phyloP scores from a whole-genome alignment of 2,888 invertebrate species.

The Pristionchus fissidentatus region DNA sequence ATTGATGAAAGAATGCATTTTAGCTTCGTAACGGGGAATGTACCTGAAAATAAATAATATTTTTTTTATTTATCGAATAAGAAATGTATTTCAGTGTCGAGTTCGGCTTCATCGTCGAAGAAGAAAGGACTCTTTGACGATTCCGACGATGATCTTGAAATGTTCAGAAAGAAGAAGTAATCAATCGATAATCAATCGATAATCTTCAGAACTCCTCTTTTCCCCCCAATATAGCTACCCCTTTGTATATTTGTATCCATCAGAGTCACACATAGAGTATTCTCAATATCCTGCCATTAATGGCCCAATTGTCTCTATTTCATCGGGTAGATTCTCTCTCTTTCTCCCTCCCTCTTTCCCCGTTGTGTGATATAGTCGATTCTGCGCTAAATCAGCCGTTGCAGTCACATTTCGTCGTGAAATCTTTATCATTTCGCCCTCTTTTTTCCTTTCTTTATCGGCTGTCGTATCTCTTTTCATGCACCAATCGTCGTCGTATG shows the following conservation, averaged over 20 bases:
- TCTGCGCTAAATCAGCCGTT: not conserved
- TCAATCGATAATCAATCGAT: not conserved
- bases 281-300: not conserved
- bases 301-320: not conserved
- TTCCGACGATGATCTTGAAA: slow-evolving; percentile 51
- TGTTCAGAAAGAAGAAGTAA: slow-evolving; percentile 50
- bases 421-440: slow-evolving; percentile 1
- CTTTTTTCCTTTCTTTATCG: not conserved
- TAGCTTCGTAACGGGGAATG: too few relatives aligned
- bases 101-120: slow-evolving; percentile 14
- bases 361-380: not conserved
- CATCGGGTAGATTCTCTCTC: not conserved
- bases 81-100: slow-evolving; percentile 11
- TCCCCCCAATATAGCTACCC: not conserved
- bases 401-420: slow-evolving; percentile 1
- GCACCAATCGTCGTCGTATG: not conserved
- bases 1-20: too few relatives aligned
- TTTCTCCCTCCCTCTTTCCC: not conserved
- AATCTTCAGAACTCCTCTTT: not conserved
- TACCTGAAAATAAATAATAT: too few relatives aligned
- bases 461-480: not conserved
- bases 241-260: not conserved
- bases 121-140: slow-evolving; percentile 53
- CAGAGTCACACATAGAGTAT: slow-evolving; percentile 25
- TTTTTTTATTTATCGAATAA: too few relatives aligned